Base-by-base conservation (phyloP, 2,888 invertebrate genomes). In the Embidobia sp. region DNA sequence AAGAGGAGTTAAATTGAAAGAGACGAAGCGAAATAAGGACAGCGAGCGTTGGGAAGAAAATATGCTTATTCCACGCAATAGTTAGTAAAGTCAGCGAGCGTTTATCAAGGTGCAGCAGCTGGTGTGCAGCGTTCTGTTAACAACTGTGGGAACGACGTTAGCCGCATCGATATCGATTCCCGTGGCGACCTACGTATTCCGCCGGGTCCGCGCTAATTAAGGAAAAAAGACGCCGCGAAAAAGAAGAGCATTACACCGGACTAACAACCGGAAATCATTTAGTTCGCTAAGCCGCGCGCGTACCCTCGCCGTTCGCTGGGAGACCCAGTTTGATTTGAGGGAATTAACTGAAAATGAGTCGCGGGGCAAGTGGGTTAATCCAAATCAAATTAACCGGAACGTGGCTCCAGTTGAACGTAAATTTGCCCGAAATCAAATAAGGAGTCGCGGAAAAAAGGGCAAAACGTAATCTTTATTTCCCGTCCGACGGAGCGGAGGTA, bases 131-230 rank as follows among this genome's bases (percentile, higher is more conserved):
- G 57, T 63, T 51, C 35, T 64, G 67, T 57, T 76, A 76, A 76
- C 76, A 64, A 76, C 76, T 61, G 64, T 76, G 76, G 69, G 69
- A 76, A 76, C 63, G 46, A 55, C 64, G 69, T 22, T 69, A 40
- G 64, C 69, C 42, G 64, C 69, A 64, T 69, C 29, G 48, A 40
- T 70, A 76, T 76, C 76, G 69, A 76, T 76, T 76, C 57, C 26
- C 40, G 16, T 19, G 48, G 3, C 63, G 55, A 67, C 46, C 53
- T 49, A 61, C 63, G 57, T 59, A 53, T 69, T 75, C 61, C 61
- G 67, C 66, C 48, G 31, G 66, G 55, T 75, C 53, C 29, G 37
- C 22, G 48, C 42, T 75, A 75, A 75, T 75, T 75, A 69, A 63
- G 48, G 35, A 37, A 40, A 73, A 64, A 70, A 40, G 22, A 49